Evolutionary conservation across 2,113 vertebrate species (phyloP).

Genomic region (Bubo blakistoni): DNA sequence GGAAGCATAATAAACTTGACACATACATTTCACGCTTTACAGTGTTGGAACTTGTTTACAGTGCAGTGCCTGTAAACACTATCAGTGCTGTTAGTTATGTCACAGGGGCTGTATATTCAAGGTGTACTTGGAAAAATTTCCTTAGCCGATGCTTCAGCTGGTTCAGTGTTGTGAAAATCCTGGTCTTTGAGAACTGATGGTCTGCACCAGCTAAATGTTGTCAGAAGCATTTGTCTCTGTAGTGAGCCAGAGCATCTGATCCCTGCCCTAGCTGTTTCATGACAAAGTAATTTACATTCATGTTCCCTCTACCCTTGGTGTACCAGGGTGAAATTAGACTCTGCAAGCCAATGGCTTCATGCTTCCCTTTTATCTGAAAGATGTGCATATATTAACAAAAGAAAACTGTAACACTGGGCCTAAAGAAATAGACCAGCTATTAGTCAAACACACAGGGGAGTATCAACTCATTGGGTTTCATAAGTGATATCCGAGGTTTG

Average conservation of each 20-base stretch:
- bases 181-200: not conserved
- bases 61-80: not conserved
- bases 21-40: conserved; percentile 62
- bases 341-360: not conserved
- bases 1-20: conserved; percentile 68
- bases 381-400: not conserved
- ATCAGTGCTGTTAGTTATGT: not conserved
- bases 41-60: conserved; percentile 37
- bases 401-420: not conserved
- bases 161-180: not conserved
- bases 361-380: not conserved
- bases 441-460: not conserved
- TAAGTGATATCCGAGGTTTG: not conserved
- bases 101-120: not conserved
- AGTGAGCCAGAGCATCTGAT: not conserved
- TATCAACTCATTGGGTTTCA: not conserved
- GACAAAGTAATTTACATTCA: not conserved
- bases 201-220: not conserved
- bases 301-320: not conserved
- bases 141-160: not conserved
- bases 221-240: not conserved
- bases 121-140: conserved; percentile 1
- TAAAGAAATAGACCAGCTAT: not conserved
- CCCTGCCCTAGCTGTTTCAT: not conserved
- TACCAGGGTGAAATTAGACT: not conserved